Evolutionary conservation across 2,797 vertebrate genomes (phyloP), one percentile per base, ranked within the genome.

Genomic region (Muscicapa striata): DNA sequence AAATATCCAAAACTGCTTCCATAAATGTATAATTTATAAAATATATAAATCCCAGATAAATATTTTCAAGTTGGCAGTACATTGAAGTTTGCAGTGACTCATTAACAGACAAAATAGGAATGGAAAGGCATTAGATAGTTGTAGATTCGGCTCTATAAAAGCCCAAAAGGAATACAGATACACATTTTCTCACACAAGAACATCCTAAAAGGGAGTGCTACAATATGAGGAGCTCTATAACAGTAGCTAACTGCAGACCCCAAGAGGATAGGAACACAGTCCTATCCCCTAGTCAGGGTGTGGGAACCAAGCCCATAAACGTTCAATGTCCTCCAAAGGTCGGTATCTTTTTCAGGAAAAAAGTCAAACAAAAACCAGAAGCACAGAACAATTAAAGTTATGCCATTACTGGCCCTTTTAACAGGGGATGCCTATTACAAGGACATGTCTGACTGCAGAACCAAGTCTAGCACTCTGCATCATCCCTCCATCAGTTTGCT

Each of bases 271-370:
- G 69, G 8, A 66, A 45, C 12, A 4, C 22, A 14, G 5, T 24
- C 10, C 40, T 36, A 16, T 14, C 20, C 34, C 23, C 11, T 30
- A 61, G 40, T 13, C 29, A 61, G 16, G 20, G 3, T 41, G 27
- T 51, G 41, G 36, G 32, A 78, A 66, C 24, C 9, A 38, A 89
- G 20, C 6, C 26, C 36, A 23, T 12, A 34, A 59, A 32, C 13
- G 10, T 20, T 63, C 40, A 9, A 0, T 7, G 11, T 27, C 5
- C 26, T 13, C 5, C 4, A 9, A 14, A 61, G 15, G 9, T 14
- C n/a, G 11, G 32, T 9, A 8, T 16, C 29, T 49, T 27, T 11
- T 34, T 63, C 5, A 9, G 19, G 21, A 32, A 54, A 52, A 12
- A 13, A 26, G n/a, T n/a, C 6, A 36, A 26, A 41, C 20, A 27